Evolutionary conservation across 2,797 vertebrate genomes (phyloP).

Genomic region (Acrossocheilus wenchowensis): DNA sequence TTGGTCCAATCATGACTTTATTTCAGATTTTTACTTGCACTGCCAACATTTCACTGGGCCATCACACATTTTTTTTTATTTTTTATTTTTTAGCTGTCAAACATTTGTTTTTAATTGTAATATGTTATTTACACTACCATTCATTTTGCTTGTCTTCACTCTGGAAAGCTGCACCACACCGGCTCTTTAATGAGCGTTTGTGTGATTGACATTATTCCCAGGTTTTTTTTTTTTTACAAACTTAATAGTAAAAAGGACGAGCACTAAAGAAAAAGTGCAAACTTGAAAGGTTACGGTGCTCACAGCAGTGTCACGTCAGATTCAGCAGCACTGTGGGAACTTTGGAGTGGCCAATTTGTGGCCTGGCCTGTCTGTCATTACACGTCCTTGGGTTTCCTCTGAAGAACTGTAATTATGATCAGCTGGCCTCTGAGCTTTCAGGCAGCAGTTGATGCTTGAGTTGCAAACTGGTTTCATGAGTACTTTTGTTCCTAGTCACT

Average conservation of each 20-base stretch:
- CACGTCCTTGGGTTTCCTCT: constrained; percentile 36
- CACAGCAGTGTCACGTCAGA: neutral
- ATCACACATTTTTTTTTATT: neutral
- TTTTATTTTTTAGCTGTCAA: neutral
- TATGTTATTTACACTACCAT: too few species aligned
- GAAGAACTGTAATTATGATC: constrained; percentile 24
- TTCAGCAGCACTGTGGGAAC: constrained; percentile 12
- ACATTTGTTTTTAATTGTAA: neutral
- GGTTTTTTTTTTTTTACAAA: neutral
- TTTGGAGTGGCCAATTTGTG: neutral
- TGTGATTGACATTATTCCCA: neutral
- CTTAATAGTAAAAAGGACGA: neutral
- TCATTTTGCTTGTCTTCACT: neutral
- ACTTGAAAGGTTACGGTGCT: neutral
- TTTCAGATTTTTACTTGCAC: neutral
- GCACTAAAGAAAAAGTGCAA: neutral
- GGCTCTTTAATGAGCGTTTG: neutral
- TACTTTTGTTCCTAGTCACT: neutral
- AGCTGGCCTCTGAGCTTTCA: constrained; percentile 23
- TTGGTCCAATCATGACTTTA: neutral
- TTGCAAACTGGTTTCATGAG: constrained; percentile 19
- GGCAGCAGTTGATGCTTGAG: neutral
- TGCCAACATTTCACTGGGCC: neutral
- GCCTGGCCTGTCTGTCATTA: neutral
- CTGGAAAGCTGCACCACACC: neutral